phyloP scores from a whole-genome alignment of 2,113 vertebrate genomes.

The Spea bombifrons region DNA sequence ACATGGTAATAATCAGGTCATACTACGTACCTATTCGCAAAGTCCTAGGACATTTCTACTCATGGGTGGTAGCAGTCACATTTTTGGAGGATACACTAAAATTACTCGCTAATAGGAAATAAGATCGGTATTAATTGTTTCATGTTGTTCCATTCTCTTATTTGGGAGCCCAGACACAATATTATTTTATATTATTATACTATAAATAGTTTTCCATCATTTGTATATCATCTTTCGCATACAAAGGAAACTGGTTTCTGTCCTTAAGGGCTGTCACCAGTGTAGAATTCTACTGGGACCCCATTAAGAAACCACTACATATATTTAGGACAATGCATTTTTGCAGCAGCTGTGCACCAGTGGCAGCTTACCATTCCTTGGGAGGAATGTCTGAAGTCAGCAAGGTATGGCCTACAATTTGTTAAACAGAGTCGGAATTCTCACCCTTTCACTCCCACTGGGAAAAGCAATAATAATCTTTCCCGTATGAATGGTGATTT shows the following conservation, averaged over 20 bases:
- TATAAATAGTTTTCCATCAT: too few relatives aligned
- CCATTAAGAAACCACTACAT: slow-evolving; percentile 11
- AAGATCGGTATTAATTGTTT: too few relatives aligned
- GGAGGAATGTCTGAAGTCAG: slow-evolving; percentile 44
- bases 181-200: too few relatives aligned
- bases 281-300: background rate
- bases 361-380: slow-evolving; percentile 44
- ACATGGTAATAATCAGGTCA: too few relatives aligned
- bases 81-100: too few relatives aligned
- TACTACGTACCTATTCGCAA: too few relatives aligned
- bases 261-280: background rate
- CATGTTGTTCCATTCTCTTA: too few relatives aligned
- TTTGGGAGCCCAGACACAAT: too few relatives aligned
- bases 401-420: background rate
- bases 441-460: slow-evolving; percentile 4
- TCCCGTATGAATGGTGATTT: too few relatives aligned
- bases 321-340: slow-evolving; percentile 7
- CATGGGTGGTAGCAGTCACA: too few relatives aligned
- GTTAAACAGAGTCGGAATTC: slow-evolving; percentile 32
- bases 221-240: background rate
- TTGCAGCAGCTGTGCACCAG: slow-evolving; percentile 26
- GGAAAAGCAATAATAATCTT: background rate
- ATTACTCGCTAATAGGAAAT: too few relatives aligned
- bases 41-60: too few relatives aligned
- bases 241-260: background rate